A percentile compares a stretch with the other conserved stretches of the same genome.
phyloP scores from a whole-genome alignment of 2,797 vertebrate genomes.

The Sus cebifrons region DNA sequence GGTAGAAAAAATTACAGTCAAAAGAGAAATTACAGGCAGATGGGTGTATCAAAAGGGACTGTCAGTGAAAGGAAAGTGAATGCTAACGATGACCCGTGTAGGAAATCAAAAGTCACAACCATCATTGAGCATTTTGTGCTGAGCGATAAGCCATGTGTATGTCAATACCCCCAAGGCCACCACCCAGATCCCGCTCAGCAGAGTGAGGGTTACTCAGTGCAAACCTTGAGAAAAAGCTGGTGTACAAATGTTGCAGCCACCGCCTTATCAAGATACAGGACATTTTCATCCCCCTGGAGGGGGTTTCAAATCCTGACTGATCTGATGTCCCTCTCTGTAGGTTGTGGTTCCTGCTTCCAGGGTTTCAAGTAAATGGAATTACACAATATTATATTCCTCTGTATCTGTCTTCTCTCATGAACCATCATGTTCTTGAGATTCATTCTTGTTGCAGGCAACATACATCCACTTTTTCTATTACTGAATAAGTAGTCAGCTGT shows the following conservation, averaged over 20 bases:
- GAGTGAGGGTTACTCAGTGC: accelerated
- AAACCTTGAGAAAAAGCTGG: not conserved
- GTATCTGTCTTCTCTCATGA: not conserved
- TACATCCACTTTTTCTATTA: not conserved
- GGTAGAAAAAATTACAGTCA: not conserved
- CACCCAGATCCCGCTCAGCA: too few relatives aligned
- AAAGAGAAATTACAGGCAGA: not conserved
- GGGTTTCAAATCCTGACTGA: not conserved
- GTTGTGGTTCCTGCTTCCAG: not conserved
- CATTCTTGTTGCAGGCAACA: not conserved
- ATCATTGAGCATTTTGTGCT: not conserved
- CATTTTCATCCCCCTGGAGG: not conserved
- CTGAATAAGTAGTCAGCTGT: not conserved
- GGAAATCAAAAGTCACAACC: not conserved
- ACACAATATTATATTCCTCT: not conserved
- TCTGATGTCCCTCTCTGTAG: not conserved
- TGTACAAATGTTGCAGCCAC: not conserved
- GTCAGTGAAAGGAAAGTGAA: not conserved
- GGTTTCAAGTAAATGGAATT: not conserved
- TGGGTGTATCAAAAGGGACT: not conserved
- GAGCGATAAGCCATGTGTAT: too few relatives aligned
- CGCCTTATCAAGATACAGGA: not conserved
- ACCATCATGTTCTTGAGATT: not conserved
- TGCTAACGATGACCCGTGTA: not conserved
- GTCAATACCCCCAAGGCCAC: too few relatives aligned